These are phyloP conservation scores for Alfaro cultratus DNA, from an alignment of 2,797 vertebrate species.

Conservation along the genomic window DNA sequence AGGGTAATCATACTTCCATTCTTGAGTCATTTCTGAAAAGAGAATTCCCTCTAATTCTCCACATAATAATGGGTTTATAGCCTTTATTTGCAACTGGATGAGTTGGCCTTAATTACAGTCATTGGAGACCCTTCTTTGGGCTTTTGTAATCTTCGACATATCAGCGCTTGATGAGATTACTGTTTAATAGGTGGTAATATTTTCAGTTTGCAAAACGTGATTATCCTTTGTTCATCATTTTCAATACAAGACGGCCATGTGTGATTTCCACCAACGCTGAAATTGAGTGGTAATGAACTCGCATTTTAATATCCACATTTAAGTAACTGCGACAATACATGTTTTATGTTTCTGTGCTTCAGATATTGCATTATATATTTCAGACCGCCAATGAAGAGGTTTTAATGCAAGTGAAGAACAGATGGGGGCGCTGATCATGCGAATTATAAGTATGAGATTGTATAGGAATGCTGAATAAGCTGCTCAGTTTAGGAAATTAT, in stretches of 20 bases:
- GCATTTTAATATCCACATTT: slow-evolving; percentile 47
- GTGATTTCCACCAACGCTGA: slow-evolving; percentile 25
- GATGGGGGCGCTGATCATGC: background rate
- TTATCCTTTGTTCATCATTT: slow-evolving; percentile 50
- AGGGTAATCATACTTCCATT: slow-evolving; percentile 60
- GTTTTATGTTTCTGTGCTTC: background rate
- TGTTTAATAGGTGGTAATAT: slow-evolving; percentile 68
- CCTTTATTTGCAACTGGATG: slow-evolving; percentile 67
- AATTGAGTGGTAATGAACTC: slow-evolving; percentile 47
- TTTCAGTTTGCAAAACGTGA: slow-evolving; percentile 63
- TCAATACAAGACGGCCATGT: slow-evolving; percentile 23
- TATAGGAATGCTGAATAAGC: background rate
- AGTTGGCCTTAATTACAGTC: slow-evolving; percentile 68
- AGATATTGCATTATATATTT: slow-evolving; percentile 1
- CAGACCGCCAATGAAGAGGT: background rate
- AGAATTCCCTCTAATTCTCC: slow-evolving; percentile 59
- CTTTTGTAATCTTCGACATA: slow-evolving; percentile 66
- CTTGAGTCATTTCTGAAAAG: slow-evolving; percentile 59
- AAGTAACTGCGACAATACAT: slow-evolving; percentile 10
- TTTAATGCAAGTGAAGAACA: slow-evolving; percentile 7
- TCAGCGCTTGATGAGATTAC: slow-evolving; percentile 64
- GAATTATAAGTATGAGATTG: background rate
- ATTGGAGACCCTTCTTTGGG: slow-evolving; percentile 56
- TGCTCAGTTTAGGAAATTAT: background rate
- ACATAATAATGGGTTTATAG: slow-evolving; percentile 65